Evolutionary conservation across 2,888 invertebrate genomes (phyloP), one percentile per base, ranked within the genome.

Genomic region (Portevinia maculata): DNA sequence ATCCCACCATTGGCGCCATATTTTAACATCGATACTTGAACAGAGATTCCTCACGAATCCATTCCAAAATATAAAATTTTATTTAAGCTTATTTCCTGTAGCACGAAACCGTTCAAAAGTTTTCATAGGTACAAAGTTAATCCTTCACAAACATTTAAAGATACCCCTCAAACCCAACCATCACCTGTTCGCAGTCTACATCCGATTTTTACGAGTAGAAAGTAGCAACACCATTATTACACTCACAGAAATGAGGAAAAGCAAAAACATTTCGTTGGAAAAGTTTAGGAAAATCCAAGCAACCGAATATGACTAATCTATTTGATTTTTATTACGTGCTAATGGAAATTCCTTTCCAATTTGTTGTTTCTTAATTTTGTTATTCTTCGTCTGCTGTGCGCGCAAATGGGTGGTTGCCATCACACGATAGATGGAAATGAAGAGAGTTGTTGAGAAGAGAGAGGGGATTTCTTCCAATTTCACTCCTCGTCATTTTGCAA

Each of bases 251-350:
- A 21, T 19, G 34, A 55, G 37, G 13, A 15, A 41, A 37, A n/a
- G n/a, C n/a, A 15, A 52, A 44, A 30, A 13, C 6, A 53, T 41
- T 53, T 44, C 13, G 15, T 32, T 32, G 4, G 39, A 34, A 53
- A 52, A 65, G 24, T n/a, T 7, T 1, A 30, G 15, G 30, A 50
- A 50, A 70, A 39, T 17, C 59, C 3, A 48, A 28, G 28, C 48
- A 57, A 21, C 37, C 55, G 64, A 48, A 55, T 64, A 70, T 78
- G 78, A 78, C 70, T 78, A 70, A 70, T 59, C 65, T 64, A 53
- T 81, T 70, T 52, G 46, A 64, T 46, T 81, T 79, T 81, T 75
- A 81, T 74, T 75, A 65, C 67, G 57, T 81, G 75, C 75, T 75
- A 81, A 81, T 81, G 79, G 75, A 75, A 81, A 75, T 75, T 81